These are phyloP conservation scores for Pemphigus obesinymphae DNA, from an alignment of 1,140 invertebrate genomes.

Conservation along the genomic window DNA sequence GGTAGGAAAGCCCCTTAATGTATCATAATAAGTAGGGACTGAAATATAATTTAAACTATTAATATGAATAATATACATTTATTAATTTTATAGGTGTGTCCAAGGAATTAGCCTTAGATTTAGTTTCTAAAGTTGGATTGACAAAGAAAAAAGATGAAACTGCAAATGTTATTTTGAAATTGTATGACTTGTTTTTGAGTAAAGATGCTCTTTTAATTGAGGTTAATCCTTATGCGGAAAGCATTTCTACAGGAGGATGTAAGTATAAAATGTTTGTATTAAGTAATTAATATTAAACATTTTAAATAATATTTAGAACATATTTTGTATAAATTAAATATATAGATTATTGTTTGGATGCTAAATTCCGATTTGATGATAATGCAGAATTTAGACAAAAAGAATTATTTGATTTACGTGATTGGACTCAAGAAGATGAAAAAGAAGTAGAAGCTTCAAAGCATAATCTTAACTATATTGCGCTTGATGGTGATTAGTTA, in stretches of 20 bases:
- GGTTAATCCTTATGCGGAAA: slow-evolving; percentile 95
- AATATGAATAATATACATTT: neutral
- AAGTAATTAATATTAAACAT: slow-evolving; percentile 56
- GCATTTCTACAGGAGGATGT: slow-evolving; percentile 67
- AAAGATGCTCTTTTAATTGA: slow-evolving; percentile 91
- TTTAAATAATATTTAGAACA: neutral
- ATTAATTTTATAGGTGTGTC: slow-evolving; percentile 56
- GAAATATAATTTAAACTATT: too few relatives aligned
- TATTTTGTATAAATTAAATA: too few relatives aligned
- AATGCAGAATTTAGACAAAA: slow-evolving; percentile 94
- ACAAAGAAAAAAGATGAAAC: slow-evolving; percentile 67
- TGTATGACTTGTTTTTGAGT: slow-evolving; percentile 85
- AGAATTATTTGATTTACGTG: slow-evolving; percentile 78
- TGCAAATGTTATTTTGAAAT: slow-evolving; percentile 72
- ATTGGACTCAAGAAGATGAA: slow-evolving; percentile 87
- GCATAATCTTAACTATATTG: slow-evolving; percentile 93
- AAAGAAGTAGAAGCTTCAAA: slow-evolving; percentile 91
- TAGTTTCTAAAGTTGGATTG: slow-evolving; percentile 80
- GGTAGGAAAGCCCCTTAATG: too few relatives aligned
- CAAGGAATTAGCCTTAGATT: slow-evolving; percentile 66
- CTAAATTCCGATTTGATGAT: slow-evolving; percentile 92
- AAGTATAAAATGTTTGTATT: slow-evolving; percentile 43
- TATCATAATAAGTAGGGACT: too few relatives aligned
- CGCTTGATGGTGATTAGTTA: slow-evolving; percentile 81
- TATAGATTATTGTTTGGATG: slow-evolving; percentile 88